Evolutionary conservation across 1,140 invertebrate species (phyloP).

Genomic region (Neodiprion pinetum): DNA sequence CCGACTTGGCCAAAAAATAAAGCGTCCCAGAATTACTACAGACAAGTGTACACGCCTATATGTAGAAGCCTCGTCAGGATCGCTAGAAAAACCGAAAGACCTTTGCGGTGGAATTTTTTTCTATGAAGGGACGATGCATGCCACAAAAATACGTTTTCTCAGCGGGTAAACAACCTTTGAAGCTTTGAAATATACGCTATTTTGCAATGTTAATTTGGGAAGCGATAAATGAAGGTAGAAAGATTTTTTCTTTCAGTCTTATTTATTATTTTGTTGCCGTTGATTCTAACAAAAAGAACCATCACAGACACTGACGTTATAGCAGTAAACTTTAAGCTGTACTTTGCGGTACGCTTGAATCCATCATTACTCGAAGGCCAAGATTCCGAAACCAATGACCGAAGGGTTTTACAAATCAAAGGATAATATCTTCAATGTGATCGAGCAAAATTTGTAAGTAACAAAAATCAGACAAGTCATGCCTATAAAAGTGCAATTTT

Average conservation of each 20-base stretch:
- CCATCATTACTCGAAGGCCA: background rate
- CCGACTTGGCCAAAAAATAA: no score
- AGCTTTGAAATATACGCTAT: background rate
- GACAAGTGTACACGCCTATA: no score
- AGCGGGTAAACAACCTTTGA: background rate
- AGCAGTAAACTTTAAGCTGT: no score
- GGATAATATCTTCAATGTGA: background rate
- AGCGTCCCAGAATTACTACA: no score
- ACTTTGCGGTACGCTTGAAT: background rate
- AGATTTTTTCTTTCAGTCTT: background rate
- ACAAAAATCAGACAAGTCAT: background rate
- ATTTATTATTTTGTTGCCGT: background rate
- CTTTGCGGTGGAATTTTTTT: no score
- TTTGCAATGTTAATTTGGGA: background rate
- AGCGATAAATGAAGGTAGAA: background rate
- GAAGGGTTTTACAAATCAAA: background rate
- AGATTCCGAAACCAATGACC: background rate
- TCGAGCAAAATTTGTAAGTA: background rate
- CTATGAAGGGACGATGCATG: no score
- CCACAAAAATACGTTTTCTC: background rate
- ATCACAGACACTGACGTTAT: background rate
- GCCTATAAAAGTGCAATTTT: background rate
- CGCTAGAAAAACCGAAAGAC: no score
- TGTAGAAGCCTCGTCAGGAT: no score
- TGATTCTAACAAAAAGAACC: background rate